These are phyloP conservation scores for Diadumene lineata DNA, from an alignment of 92 coral and sea anemone genomes.

Conservation along the genomic window DNA sequence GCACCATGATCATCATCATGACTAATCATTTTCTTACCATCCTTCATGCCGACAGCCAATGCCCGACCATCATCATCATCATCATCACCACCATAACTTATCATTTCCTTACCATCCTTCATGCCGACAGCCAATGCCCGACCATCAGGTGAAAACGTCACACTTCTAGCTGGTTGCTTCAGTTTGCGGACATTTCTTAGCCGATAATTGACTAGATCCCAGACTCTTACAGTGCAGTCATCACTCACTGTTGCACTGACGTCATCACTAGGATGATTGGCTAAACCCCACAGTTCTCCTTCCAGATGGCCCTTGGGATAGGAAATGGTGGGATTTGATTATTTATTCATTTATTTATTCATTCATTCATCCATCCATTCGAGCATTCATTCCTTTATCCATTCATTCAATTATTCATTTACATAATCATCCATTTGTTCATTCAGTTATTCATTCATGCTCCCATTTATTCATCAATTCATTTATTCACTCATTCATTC, in stretches of 20 bases:
- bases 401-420: too few relatives aligned
- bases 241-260: constrained; percentile 93
- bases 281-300: constrained; percentile 97
- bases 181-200: constrained; percentile 89
- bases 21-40: constrained; percentile 62
- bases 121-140: constrained; percentile 93
- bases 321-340: too few relatives aligned
- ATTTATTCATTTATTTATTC: too few relatives aligned
- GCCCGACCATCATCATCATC: constrained; percentile 59
- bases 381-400: too few relatives aligned
- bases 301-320: constrained; percentile 89
- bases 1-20: background rate
- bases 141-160: constrained; percentile 93
- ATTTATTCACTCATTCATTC: too few relatives aligned
- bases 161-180: constrained; percentile 86
- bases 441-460: too few relatives aligned
- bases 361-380: too few relatives aligned
- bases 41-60: constrained; percentile 90
- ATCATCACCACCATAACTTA: background rate
- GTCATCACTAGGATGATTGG: constrained; percentile 87
- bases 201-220: constrained; percentile 82
- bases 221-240: constrained; percentile 89
- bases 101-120: constrained; percentile 77
- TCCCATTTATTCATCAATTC: too few relatives aligned
- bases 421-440: too few relatives aligned